Base-by-base conservation (phyloP, 2,888 invertebrate genomes). In the Agriotes lineatus region DNA sequence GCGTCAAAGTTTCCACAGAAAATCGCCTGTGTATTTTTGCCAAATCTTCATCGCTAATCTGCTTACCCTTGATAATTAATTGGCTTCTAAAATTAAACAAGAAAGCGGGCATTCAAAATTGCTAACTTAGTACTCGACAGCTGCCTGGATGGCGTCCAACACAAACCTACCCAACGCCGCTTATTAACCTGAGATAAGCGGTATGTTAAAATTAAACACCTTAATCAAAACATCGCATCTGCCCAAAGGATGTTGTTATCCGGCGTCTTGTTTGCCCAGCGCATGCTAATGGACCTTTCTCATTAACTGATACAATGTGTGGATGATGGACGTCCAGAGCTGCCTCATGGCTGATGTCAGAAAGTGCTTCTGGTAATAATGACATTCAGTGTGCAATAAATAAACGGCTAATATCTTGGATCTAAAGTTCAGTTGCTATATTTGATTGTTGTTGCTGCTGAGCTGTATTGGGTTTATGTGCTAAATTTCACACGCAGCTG, bases 121-220 rank as follows among this genome's bases (percentile, higher is more conserved):
- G 67, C 68, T 69, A 72, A 72, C 63, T 67, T 69, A 67, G 62
- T 61, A 42, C 72, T 54, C 62, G 70, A 70, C 72, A 72, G 72
- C 72, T 72, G 72, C 70, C 70, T 72, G 72, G 72, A 69, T 54
- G 14, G 22, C 20, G 22, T 69, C 72, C 72, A 72, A 69, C 35
- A 67, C 52, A 64, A 67, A 69, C 62, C 44, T 58, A 63, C 52
- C 70, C 35, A 67, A 67, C 67, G 12, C 6, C 9, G 56, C 70
- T 70, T 70, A 70, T 70, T 70, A 70, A 70, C 58, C 50, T 60
- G 44, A 65, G 64, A 69, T 65, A 69, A 69, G 45, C 60, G 10
- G 37, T 20, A 58, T 66, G 59, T 66, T 58, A 65, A 65, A 58
- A 65, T 65, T 65, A 65, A 57, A 58, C 58, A 56, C 39, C 58